Evolutionary conservation across 2,888 invertebrate species (phyloP), one percentile per base, ranked within the genome.

Genomic region (Nemurella pictetii): DNA sequence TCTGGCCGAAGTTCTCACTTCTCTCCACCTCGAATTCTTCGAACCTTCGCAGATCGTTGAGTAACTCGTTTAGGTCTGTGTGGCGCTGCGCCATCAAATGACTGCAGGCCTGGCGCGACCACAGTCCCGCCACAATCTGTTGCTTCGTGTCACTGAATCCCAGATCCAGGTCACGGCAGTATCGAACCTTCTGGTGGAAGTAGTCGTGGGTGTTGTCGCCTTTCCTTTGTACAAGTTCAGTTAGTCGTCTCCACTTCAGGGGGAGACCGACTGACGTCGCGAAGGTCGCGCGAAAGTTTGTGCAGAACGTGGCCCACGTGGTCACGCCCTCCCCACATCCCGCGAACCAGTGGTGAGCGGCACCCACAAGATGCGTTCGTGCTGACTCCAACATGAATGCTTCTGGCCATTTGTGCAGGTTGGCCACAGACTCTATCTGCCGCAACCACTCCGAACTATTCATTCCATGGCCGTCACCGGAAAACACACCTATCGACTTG

Each of bases 121-220:
- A 30, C 30, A 29, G 0, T n/a, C 80, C 80, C 29, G n/a, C 9
- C 30, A 30, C n/a, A n/a, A 80, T 29, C 80, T 80, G 80, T 20
- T 30, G 29, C 30, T 80, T 80, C n/a, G 32, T 80, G 80, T 80
- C 80, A 0, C 32, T 28, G 80, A 80, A 80, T 29, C 28, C 20
- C 80, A 80, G 30, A 30, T 80, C n/a, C 30, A 80, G 30, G n/a
- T 80, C 80, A n/a, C 15, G 5, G 80, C 80, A 80, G 15, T 30
- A 30, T 20, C 80, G 29, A n/a, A 29, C 29, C 29, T 30, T 30
- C 30, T 80, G 28, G 3, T 80, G 80, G 20, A 80, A 80, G 30
- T 80, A 80, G 9, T 30, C n/a, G 32, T 80, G 80, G 7, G 80
- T 80, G 15, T n/a, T 30, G 9, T 80, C 80, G 30, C 30, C 30